Evolutionary conservation across 23 tunicate species (phyloP).

Genomic region (Ciona savignyi): DNA sequence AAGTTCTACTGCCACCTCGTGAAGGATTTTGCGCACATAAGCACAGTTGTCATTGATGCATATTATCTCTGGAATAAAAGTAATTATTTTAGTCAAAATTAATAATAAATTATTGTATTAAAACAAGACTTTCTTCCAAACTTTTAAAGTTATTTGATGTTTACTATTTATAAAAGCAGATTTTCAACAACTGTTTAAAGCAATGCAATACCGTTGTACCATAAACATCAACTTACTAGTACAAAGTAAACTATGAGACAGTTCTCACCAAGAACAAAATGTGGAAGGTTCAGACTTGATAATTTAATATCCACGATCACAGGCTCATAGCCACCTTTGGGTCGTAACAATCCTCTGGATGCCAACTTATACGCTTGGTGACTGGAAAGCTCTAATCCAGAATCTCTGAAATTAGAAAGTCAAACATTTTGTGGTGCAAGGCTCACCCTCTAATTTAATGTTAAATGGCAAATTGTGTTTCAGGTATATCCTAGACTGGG

Average conservation of each 20-base stretch:
- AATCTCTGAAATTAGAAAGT: conserved; percentile 2
- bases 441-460: no score
- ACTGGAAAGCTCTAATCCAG: conserved; percentile 1
- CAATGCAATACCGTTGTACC: no score
- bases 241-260: no score
- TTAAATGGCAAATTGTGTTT: no score
- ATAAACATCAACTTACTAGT: no score
- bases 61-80: conserved; percentile 32
- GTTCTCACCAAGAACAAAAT: not conserved
- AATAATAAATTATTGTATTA: no score
- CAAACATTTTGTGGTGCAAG: no score
- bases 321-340: not conserved
- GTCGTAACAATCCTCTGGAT: not conserved
- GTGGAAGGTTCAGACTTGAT: not conserved
- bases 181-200: no score
- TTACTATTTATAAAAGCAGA: not conserved
- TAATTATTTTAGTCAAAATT: not conserved
- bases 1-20: conserved; percentile 47
- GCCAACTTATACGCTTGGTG: conserved; percentile 1
- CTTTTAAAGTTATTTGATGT: not conserved
- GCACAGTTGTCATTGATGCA: conserved; percentile 52
- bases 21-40: conserved; percentile 42
- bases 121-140: not conserved
- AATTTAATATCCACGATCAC: not conserved
- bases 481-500: no score